Conservation (phyloP, 1,140 invertebrate species). For the Oppia nitens region DNA sequence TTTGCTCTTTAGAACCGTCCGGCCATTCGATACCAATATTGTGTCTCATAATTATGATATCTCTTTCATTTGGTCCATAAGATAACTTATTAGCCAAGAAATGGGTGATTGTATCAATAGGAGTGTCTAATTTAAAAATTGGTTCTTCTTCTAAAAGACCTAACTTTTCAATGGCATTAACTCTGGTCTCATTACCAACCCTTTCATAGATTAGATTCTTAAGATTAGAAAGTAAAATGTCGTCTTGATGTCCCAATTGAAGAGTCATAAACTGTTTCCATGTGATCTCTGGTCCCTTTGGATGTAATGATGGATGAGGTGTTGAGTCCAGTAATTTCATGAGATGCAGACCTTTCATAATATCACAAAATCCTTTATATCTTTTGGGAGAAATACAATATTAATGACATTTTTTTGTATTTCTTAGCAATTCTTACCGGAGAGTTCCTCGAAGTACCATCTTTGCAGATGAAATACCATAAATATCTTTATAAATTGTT, state of each 20-base stretch:
- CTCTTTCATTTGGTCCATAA: conserved; percentile 54
- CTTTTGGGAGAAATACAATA: conserved; percentile 2
- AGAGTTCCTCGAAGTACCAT: conserved; percentile 83
- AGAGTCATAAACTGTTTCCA: conserved; percentile 84
- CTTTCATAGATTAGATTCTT: conserved; percentile 56
- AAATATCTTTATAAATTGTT: conserved; percentile 65
- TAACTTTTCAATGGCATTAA: conserved; percentile 58
- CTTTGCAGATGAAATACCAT: conserved; percentile 57
- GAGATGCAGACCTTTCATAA: conserved; percentile 62
- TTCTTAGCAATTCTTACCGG: conserved; percentile 47
- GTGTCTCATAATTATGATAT: conserved; percentile 83
- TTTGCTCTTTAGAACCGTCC: conserved; percentile 55
- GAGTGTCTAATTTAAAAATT: conserved; percentile 64
- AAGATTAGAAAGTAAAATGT: conserved; percentile 85
- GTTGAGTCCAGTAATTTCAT: conserved; percentile 74
- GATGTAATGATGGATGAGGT: conserved; percentile 70
- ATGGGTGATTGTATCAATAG: conserved; percentile 72
- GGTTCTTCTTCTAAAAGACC: conserved; percentile 64
- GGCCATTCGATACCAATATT: conserved; percentile 82
- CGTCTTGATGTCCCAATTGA: conserved; percentile 62
- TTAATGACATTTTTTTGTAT: no score
- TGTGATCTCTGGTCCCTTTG: conserved; percentile 83
- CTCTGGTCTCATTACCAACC: conserved; percentile 44
- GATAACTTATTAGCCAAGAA: conserved; percentile 44
- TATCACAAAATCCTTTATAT: conserved; percentile 61